Base-by-base conservation (phyloP, 2,888 invertebrate species). In the Galerucella pusilla region DNA sequence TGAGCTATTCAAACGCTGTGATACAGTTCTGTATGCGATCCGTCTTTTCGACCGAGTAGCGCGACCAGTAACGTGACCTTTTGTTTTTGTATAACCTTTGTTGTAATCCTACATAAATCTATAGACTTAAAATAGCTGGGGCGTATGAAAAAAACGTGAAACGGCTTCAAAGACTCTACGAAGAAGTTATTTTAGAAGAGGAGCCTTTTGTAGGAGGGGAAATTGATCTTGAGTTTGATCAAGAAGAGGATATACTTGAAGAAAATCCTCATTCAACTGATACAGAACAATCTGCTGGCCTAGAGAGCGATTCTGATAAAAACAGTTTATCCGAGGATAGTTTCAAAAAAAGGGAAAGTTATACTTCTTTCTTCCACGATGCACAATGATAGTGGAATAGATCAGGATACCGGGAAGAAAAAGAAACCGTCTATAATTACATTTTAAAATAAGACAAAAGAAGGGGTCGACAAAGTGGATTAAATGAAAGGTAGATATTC, bases 301-400 rank as follows among this genome's bases (percentile, higher is more conserved):
- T 61, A 61, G 20, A 61, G 61, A 61, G 12, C 61, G 61, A 61
- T 61, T 65, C 65, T 45, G 65, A 65, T 65, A 65, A 20, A 35
- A 35, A 65, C 65, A 65, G 65, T 35, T 65, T 45, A 65, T 65
- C 45, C 12, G 45, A 65, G 25, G 65, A 97, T 90, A 46, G 28
- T 68, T 28, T 57, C 68, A 57, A 54, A 68, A 28, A 35, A 35
- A 5, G 35, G 5, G 35, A 68, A 52, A 25, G 12, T 11, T 46
- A 11, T 46, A 46, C 46, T 28, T 70, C 12, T 60, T 70, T 60
- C 28, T 25, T 52, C n/a, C 42, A 60, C 25, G 60, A 70, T 70
- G 60, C 42, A 59, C 42, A 70, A 60, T 61, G 11, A 70, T 61
- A 11, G 11, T 46, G 46, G 11, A 46, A 46, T 11, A 11, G 46